These are phyloP conservation scores for Malacoctenus gilli DNA, from an alignment of 2,797 vertebrate species.

Conservation along the genomic window DNA sequence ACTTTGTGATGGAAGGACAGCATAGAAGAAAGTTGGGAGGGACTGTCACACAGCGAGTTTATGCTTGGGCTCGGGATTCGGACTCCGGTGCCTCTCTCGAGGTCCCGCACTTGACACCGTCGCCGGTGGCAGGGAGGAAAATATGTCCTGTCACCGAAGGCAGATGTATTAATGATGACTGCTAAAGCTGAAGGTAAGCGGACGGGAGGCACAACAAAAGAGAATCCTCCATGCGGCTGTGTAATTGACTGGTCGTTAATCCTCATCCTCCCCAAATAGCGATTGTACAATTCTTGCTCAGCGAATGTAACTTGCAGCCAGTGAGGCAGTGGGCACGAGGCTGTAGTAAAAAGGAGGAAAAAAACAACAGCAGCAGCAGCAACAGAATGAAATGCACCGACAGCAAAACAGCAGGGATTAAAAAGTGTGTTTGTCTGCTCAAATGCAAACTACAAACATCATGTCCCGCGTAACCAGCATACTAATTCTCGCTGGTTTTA, in stretches of 20 bases:
- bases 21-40: background rate
- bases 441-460: background rate
- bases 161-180: slow-evolving; percentile 2
- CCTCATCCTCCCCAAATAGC: background rate
- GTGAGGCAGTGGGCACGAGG: background rate
- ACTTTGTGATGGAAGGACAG: background rate
- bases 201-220: slow-evolving; percentile 16
- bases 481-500: background rate
- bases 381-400: too few species aligned
- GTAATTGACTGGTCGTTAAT: slow-evolving; percentile 6
- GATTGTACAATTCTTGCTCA: slow-evolving; percentile 6
- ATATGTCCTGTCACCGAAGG: background rate
- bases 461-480: background rate
- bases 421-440: background rate
- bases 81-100: slow-evolving; percentile 3
- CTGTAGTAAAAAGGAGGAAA: background rate
- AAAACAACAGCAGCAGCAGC: too few species aligned
- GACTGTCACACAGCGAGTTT: background rate
- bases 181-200: background rate
- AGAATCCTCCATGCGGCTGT: background rate
- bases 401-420: background rate
- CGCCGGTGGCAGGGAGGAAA: background rate
- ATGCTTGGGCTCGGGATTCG: slow-evolving; percentile 5
- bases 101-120: slow-evolving; percentile 4
- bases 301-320: slow-evolving; percentile 3